These are phyloP conservation scores for Cromileptes altivelis DNA, from an alignment of 2,113 vertebrate genomes.

Conservation along the genomic window DNA sequence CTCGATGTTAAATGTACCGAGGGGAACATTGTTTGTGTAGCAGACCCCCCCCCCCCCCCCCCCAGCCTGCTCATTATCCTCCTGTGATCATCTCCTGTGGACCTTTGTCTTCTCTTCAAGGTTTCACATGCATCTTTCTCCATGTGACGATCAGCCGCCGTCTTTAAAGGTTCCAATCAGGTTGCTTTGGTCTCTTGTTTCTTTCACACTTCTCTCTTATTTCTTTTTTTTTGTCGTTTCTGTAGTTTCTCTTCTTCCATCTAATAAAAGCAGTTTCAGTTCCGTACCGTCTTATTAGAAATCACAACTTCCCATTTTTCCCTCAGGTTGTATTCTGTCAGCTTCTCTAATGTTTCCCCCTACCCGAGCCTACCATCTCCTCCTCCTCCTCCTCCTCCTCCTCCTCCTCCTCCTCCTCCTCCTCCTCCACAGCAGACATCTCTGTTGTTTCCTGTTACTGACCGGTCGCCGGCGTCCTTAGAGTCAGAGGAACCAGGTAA, in stretches of 20 bases:
- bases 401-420: neutral
- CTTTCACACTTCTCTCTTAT: neutral
- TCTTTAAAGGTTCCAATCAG: neutral
- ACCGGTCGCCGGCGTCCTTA: slow-evolving; percentile 36
- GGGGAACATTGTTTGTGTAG: slow-evolving; percentile 69
- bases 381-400: neutral
- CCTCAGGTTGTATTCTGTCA: neutral
- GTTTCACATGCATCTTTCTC: neutral
- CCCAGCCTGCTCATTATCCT: slow-evolving; percentile 26
- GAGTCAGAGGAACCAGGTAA: slow-evolving; percentile 36
- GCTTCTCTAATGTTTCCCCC: neutral
- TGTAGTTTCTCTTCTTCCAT: neutral
- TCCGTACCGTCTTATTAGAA: neutral
- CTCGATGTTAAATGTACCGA: slow-evolving; percentile 72
- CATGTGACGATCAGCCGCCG: neutral
- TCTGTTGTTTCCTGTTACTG: slow-evolving; percentile 26
- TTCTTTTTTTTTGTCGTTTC: neutral
- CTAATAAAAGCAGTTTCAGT: neutral
- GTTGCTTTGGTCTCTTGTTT: neutral
- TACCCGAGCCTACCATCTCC: neutral
- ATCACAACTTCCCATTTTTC: neutral
- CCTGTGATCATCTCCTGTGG: slow-evolving; percentile 2
- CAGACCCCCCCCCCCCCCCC: neutral
- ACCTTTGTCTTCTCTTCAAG: slow-evolving; percentile 12
- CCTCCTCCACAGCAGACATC: slow-evolving; percentile 2